Percentiles rank a stretch among this genome's conserved stretches.
Evolutionary conservation across 2,113 vertebrate genomes (phyloP).

Genomic region (Sigmodon hispidus): DNA sequence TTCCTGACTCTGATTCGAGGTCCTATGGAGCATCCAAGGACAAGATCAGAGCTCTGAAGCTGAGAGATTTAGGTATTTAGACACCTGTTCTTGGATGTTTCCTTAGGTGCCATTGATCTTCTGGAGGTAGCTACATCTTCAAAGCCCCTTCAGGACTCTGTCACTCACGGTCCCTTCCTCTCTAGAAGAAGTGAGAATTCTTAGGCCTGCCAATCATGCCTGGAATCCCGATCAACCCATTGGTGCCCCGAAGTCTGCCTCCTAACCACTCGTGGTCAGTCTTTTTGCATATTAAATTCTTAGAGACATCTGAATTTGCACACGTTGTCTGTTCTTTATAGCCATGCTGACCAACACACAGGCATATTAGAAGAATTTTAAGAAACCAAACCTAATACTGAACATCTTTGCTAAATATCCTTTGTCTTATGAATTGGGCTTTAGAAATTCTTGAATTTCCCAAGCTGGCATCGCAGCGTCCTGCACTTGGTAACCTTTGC

Average conservation of each 20-base stretch:
- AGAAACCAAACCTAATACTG: not conserved
- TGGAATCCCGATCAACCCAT: not conserved
- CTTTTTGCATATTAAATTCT: not conserved
- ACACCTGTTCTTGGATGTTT: not conserved
- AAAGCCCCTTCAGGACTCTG: not conserved
- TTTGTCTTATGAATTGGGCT: constrained; percentile 3
- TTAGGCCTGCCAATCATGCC: not conserved
- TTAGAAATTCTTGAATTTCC: constrained; percentile 38
- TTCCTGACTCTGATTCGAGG: not conserved
- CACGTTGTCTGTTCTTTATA: not conserved
- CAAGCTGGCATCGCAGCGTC: not conserved
- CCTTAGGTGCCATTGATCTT: not conserved
- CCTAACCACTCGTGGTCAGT: not conserved
- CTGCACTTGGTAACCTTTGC: not conserved
- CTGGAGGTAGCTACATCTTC: not conserved
- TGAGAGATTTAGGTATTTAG: no score
- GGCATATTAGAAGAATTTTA: not conserved
- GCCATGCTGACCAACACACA: not conserved
- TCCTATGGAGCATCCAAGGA: not conserved
- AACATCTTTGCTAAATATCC: not conserved
- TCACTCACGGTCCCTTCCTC: not conserved
- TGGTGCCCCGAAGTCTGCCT: no score
- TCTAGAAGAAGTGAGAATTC: not conserved
- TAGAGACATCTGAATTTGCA: not conserved
- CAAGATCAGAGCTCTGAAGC: not conserved